These are phyloP conservation scores for Graptemys geographica DNA, from an alignment of 2,797 vertebrate genomes.

Conservation along the genomic window DNA sequence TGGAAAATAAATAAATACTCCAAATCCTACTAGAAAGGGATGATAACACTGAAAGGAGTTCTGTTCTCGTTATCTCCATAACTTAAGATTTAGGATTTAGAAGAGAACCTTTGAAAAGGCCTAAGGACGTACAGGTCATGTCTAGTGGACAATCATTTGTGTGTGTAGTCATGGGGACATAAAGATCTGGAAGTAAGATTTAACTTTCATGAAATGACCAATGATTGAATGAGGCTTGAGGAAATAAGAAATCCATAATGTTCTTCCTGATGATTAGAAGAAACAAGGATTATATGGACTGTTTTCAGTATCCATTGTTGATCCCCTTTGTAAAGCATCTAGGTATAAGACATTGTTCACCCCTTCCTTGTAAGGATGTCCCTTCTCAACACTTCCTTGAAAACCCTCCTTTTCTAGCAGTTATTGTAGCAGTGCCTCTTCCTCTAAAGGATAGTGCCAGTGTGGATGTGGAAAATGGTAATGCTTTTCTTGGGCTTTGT, in stretches of 20 bases:
- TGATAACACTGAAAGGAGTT: conserved; percentile 23
- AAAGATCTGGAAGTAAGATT: not conserved
- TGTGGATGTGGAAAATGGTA: conserved; percentile 6
- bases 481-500: not conserved
- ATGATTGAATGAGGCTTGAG: conserved; percentile 19
- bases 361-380: not conserved
- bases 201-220: conserved; percentile 11
- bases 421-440: not conserved
- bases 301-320: not conserved
- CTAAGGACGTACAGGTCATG: not conserved
- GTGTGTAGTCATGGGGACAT: not conserved
- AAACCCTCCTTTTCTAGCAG: not conserved
- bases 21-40: conserved; percentile 6
- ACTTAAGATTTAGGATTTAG: conserved; percentile 34
- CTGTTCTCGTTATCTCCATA: conserved; percentile 7
- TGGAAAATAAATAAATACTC: conserved; percentile 46
- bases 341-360: not conserved
- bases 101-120: not conserved
- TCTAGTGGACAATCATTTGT: not conserved
- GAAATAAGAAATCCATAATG: not conserved
- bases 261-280: not conserved
- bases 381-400: not conserved
- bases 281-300: not conserved
- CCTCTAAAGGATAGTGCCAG: not conserved
- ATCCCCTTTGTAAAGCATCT: not conserved